Base-by-base conservation (phyloP, 2,113 vertebrate genomes). In the rabbit (Oryctolagus cuniculus) region DNA sequence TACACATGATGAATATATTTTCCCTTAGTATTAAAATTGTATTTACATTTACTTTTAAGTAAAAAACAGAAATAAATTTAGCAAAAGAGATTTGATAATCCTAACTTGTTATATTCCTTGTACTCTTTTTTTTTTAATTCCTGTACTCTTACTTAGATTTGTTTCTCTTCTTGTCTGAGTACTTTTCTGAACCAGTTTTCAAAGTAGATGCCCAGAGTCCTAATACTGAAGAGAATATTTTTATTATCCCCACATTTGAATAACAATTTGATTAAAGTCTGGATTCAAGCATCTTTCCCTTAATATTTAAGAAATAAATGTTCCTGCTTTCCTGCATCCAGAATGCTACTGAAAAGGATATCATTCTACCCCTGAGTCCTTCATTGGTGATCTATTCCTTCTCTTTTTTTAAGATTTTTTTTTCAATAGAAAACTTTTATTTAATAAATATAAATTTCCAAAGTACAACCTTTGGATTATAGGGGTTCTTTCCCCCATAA, bases 41-140 rank as follows among this genome's bases (percentile, higher is more conserved):
- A 61, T 74, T 84, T 67, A 69, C 70, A 78, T 70, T 84, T 77
- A 36, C 49, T 84, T 75, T 94, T 78, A 90, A 90, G n/a, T 27
- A 63, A 90, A n/a, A n/a, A 72, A 51, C 58, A 84, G 44, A 44
- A 44, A 44, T 44, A 44, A 67, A 31, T 16, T 75, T 78, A 63
- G 25, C n/a, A 64, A 94, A 90, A 44, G 38, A 94, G 85, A 78
- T 53, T 79, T 72, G 24, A 51, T 79, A n/a, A 72, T 72, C 55
- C 24, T 61, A 79, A 78, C 21, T 78, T 70, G 70, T 31, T 51
- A 21, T 70, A 53, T 70, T 90, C 69, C 61, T 90, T 70, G 44
- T 44, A 44, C 44, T 44, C 44, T 44, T 44, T 44, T 44, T 44
- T 38, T 44, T 44, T 44, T 44, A 44, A 44, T 44, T 44, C 44